A percentile compares a stretch with the other conserved stretches of the same genome.
These are phyloP conservation scores for Chymomyza caudatula DNA, from an alignment of 2,888 invertebrate genomes.

Conservation along the genomic window DNA sequence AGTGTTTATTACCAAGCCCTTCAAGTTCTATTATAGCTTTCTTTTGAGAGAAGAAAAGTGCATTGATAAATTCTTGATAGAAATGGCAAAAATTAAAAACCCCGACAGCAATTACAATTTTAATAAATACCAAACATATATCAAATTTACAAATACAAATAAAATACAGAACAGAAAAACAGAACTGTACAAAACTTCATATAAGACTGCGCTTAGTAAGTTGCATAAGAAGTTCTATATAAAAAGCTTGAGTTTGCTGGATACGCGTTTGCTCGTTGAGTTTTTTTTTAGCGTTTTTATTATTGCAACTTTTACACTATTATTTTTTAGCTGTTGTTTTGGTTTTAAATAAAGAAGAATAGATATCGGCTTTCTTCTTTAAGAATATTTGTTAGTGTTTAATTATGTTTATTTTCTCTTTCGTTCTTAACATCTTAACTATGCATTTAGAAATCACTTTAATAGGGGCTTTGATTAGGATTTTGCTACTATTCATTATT, in stretches of 20 bases:
- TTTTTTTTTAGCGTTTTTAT: constrained; percentile 1
- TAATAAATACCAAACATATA: constrained; percentile 43
- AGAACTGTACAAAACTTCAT: constrained; percentile 31
- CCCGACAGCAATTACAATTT: constrained; percentile 30
- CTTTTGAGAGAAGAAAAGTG: constrained; percentile 12
- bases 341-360: constrained; percentile 22
- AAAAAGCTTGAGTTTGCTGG: constrained; percentile 7
- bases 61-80: constrained; percentile 40
- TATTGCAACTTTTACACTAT: not conserved
- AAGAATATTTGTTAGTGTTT: constrained; percentile 19
- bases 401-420: constrained; percentile 25
- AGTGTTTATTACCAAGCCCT: constrained; percentile 37
- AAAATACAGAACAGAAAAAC: constrained; percentile 23
- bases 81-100: constrained; percentile 7
- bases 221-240: constrained; percentile 20
- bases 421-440: constrained; percentile 44
- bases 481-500: constrained; percentile 27
- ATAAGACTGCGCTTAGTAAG: constrained; percentile 34
- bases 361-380: constrained; percentile 3
- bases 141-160: constrained; percentile 12
- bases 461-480: constrained; percentile 31
- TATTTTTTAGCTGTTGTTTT: constrained; percentile 21
- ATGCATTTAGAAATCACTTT: constrained; percentile 52
- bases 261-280: not conserved
- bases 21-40: constrained; percentile 26